phyloP scores from a whole-genome alignment of 2,888 invertebrate genomes.

The Sthenelais limicola region DNA sequence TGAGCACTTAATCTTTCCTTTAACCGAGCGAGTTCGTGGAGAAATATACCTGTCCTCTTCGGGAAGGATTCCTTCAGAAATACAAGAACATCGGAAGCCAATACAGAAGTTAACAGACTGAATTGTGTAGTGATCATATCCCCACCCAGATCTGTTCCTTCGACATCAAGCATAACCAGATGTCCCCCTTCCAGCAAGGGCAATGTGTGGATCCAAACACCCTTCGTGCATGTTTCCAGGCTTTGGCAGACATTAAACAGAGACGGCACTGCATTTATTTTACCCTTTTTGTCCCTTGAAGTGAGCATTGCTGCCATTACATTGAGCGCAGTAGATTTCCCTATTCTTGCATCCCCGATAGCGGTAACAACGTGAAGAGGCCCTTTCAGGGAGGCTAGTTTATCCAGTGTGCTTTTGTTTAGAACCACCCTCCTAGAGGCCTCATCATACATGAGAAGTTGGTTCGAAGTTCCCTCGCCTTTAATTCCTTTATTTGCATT shows the following conservation, averaged over 20 bases:
- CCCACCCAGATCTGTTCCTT: constrained; percentile 23
- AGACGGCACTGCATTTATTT: constrained; percentile 7
- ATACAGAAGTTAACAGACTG: constrained; percentile 14
- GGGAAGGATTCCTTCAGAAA: constrained; percentile 29
- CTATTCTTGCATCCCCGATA: constrained; percentile 22
- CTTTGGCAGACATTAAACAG: constrained; percentile 27
- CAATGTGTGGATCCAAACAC: constrained; percentile 20
- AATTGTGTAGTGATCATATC: constrained; percentile 25
- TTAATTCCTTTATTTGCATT: too few species aligned
- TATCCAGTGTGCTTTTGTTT: neutral
- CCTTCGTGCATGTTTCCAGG: constrained; percentile 27
- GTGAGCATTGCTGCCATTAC: constrained; percentile 21
- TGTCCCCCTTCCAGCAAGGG: constrained; percentile 10
- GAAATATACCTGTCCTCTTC: constrained; percentile 14
- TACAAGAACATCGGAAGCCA: constrained; percentile 8
- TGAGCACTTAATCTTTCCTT: constrained; percentile 16
- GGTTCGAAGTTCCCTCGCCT: neutral
- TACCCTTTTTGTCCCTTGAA: constrained; percentile 9
- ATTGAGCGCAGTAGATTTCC: constrained; percentile 18
- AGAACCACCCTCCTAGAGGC: neutral
- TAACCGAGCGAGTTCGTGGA: constrained; percentile 11
- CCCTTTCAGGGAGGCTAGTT: constrained; percentile 1
- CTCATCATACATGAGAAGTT: constrained; percentile 11
- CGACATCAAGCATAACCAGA: constrained; percentile 14
- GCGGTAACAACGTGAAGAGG: constrained; percentile 19